Conservation (phyloP, 1,140 invertebrate genomes). For the Eumaeus atala region DNA sequence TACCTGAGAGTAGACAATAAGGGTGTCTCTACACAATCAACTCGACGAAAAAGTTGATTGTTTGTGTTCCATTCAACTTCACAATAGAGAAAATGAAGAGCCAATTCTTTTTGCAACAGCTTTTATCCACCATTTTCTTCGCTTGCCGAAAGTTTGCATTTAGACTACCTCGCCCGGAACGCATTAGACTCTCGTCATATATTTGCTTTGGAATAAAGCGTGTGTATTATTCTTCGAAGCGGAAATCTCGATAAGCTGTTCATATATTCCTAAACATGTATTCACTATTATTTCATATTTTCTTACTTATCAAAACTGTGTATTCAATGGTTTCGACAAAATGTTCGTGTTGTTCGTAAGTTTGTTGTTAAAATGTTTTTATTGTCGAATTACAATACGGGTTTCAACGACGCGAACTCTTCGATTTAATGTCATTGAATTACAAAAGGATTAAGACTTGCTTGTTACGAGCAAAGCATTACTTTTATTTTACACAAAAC, state of each 20-base stretch:
- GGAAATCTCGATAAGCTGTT: conserved; percentile 53
- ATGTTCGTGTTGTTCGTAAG: not conserved
- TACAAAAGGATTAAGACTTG: conserved; percentile 68
- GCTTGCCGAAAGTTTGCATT: conserved; percentile 63
- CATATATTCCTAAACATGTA: conserved; percentile 36
- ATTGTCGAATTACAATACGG: conserved; percentile 22
- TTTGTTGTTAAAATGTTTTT: not conserved
- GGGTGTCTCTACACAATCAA: conserved; percentile 70
- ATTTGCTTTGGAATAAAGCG: conserved; percentile 57
- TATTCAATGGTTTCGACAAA: conserved; percentile 1
- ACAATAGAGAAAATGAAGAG: conserved; percentile 72
- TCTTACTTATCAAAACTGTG: conserved; percentile 29
- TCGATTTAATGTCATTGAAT: conserved; percentile 37
- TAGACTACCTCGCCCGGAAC: conserved; percentile 45
- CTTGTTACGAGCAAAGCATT: conserved; percentile 56
- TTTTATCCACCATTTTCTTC: conserved; percentile 63
- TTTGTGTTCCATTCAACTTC: conserved; percentile 67
- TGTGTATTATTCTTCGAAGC: conserved; percentile 38
- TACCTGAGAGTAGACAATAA: conserved; percentile 68
- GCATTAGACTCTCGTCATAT: conserved; percentile 57
- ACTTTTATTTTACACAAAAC: conserved; percentile 53
- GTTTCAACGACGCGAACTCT: conserved; percentile 33
- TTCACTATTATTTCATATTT: conserved; percentile 29
- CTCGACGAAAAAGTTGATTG: conserved; percentile 65
- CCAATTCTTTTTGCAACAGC: conserved; percentile 65